Evolutionary conservation across 2,888 invertebrate species (phyloP), one percentile per base, ranked within the genome.

Genomic region (Coelopa pilipes): DNA sequence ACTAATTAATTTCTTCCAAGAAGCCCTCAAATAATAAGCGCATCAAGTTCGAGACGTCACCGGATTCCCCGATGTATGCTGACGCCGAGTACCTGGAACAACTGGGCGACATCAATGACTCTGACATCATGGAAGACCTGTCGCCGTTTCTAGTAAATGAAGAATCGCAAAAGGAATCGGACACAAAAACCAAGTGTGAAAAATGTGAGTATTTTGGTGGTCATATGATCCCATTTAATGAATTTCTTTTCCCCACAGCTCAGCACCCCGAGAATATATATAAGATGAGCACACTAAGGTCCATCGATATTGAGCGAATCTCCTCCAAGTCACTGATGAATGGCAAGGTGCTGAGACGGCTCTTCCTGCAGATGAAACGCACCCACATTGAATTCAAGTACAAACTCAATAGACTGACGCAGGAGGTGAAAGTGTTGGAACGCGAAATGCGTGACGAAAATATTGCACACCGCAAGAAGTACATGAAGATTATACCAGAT

Each of bases 401-500:
- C 24, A 75, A 74, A 70, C 63, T 76, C 11, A 75, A 75, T 57
- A 70, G 72, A 19, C 72, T 76, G 49, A n/a, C 75, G 3, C 75
- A 74, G 24, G 57, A 72, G 21, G 71, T 76, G 2, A 50, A 63
- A 15, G 24, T 72, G 5, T 17, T 76, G 55, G 75, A 76, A 53
- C 21, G 63, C 5, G 76, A 76, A 45, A 34, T 74, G 19, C 72
- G 66, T n/a, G 74, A 75, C 24, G 70, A 71, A 11, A 49, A 65
- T 24, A 47, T 13, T 45, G 21, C 67, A 17, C 63, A 67, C 17
- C 69, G 62, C 1, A 76, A 76, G 49, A 74, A 75, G n/a, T 75
- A 74, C 62, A 75, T 74, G 75, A 75, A 73, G 74, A 75, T 76
- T 12, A 69, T 76, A 55, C 76, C 76, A 11, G 74, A 75, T 49